A percentile compares a stretch with the other conserved stretches of the same genome.
phyloP scores from a whole-genome alignment of 2,888 invertebrate genomes.

The Nymphalis polychloros region DNA sequence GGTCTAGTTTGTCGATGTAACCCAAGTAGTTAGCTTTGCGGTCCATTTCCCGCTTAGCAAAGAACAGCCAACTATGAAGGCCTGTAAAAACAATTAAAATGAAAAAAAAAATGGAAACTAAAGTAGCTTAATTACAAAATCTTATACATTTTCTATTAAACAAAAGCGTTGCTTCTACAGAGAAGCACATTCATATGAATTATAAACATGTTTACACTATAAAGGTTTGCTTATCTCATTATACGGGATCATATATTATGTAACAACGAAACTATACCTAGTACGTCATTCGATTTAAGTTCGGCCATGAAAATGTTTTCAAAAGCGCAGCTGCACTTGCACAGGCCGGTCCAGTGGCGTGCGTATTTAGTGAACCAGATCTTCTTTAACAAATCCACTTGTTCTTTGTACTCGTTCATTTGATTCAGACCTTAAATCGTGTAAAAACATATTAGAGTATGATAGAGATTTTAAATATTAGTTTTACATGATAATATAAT shows the following conservation, averaged over 20 bases:
- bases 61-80: constrained; percentile 96
- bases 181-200: too few relatives aligned
- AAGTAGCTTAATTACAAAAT: too few relatives aligned
- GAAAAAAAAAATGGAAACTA: too few relatives aligned
- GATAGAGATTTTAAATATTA: background rate
- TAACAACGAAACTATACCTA: constrained; percentile 56
- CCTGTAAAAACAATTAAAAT: constrained; percentile 71
- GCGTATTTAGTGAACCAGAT: constrained; percentile 94
- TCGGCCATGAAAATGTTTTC: constrained; percentile 97
- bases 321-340: constrained; percentile 94
- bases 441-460: constrained; percentile 2
- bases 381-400: constrained; percentile 83
- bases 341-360: constrained; percentile 87
- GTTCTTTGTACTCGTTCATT: constrained; percentile 83
- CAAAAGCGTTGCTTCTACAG: too few relatives aligned
- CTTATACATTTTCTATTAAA: too few relatives aligned
- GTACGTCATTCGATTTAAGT: constrained; percentile 88
- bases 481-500: background rate
- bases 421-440: constrained; percentile 72
- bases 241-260: too few relatives aligned
- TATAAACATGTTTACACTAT: too few relatives aligned
- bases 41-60: constrained; percentile 88
- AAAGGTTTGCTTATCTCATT: too few relatives aligned
- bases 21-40: constrained; percentile 90
- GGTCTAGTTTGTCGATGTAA: constrained; percentile 87